Conservation (phyloP, 2,797 vertebrate genomes). For the Morus bassanus region DNA sequence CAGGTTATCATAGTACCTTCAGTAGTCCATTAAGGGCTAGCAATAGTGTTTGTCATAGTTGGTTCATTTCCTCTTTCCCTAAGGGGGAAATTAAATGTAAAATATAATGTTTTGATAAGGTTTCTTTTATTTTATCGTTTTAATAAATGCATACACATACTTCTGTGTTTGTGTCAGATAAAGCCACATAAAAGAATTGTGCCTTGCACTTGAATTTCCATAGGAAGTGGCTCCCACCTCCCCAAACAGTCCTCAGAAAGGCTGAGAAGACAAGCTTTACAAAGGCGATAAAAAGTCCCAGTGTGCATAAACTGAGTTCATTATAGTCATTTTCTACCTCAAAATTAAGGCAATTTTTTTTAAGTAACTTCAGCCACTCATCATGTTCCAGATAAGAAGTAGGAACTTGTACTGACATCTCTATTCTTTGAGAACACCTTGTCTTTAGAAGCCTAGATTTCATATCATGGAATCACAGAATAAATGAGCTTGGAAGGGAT, state of each 20-base stretch:
- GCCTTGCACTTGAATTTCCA: neutral
- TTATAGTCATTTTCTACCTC: neutral
- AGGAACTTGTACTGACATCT: neutral
- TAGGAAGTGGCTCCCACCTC: neutral
- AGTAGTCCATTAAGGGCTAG: neutral
- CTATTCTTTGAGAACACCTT: neutral
- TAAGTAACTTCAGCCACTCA: neutral
- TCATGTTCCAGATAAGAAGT: neutral
- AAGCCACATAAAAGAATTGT: neutral
- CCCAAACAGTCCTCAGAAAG: neutral
- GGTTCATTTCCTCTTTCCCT: neutral
- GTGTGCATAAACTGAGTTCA: neutral
- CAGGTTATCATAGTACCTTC: neutral
- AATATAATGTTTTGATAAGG: neutral
- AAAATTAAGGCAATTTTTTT: neutral
- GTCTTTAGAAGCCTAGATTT: neutral
- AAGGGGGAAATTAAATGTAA: neutral
- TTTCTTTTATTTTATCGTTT: neutral
- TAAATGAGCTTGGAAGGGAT: neutral
- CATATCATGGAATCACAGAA: neutral
- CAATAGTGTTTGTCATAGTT: neutral
- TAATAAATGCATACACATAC: neutral
- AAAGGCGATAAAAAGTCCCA: neutral
- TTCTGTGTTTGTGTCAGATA: neutral
- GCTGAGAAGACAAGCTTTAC: neutral